phyloP scores from a whole-genome alignment of 2,888 invertebrate genomes.

The Scaptomyza reducta region DNA sequence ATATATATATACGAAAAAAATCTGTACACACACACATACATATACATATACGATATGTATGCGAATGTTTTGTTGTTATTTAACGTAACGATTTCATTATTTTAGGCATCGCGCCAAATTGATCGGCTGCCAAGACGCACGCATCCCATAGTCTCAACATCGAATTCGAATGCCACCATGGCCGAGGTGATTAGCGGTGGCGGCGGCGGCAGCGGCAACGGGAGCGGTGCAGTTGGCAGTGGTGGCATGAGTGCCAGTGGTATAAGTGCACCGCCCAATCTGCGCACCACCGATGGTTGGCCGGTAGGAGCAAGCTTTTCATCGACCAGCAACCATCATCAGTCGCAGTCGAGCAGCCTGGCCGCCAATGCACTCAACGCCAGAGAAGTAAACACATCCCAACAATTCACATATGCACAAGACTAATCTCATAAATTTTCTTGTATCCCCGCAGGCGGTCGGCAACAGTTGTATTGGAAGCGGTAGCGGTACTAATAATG shows the following conservation, averaged over 20 bases:
- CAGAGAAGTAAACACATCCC: constrained; percentile 77
- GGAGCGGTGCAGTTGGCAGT: constrained; percentile 64
- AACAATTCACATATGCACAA: not conserved
- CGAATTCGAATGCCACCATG: constrained; percentile 86
- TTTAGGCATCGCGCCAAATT: constrained; percentile 92
- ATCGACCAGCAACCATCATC: constrained; percentile 80
- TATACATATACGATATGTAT: not conserved
- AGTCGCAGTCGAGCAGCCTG: constrained; percentile 82
- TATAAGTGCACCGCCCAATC: constrained; percentile 64
- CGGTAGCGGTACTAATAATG: constrained; percentile 66
- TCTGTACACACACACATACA: not conserved
- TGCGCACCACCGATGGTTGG: constrained; percentile 81
- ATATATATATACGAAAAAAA: constrained; percentile 16
- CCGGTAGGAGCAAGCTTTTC: constrained; percentile 81
- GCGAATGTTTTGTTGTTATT: constrained; percentile 30
- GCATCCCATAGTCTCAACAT: constrained; percentile 87
- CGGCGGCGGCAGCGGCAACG: constrained; percentile 71
- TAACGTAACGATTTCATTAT: constrained; percentile 53
- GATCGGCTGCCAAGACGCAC: constrained; percentile 94
- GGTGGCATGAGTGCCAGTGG: constrained; percentile 62
- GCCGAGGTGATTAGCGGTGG: constrained; percentile 84
- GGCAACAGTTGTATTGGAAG: constrained; percentile 71
- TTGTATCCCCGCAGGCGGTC: constrained; percentile 56
- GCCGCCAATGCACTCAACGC: constrained; percentile 82
- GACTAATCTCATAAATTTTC: constrained; percentile 4